Evolutionary conservation across 2,113 vertebrate species (phyloP), one percentile per base, ranked within the genome.

Genomic region (Nanger granti): DNA sequence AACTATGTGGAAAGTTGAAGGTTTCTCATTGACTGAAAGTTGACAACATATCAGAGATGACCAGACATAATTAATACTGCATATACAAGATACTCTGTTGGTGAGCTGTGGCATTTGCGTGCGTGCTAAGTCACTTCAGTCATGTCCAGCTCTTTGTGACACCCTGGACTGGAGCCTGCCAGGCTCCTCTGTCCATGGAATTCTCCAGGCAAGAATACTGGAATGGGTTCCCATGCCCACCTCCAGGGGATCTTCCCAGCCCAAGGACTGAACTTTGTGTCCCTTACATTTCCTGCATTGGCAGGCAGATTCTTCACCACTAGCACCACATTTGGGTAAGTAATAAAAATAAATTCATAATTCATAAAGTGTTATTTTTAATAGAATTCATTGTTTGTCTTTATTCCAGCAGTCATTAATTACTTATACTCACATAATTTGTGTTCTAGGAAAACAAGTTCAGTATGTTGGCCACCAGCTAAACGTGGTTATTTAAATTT

Each of bases 341-440:
- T 47, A 76, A 79, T 55, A 44, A 60, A 52, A 76, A 92, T 62
- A 62, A 18, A 84, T 54, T 76, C 5, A 14, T 47, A 91, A 69
- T 52, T 66, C 31, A 82, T 82, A 57, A 83, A 73, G 64, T 83
- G 66, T 55, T 60, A 41, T 69, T 92, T 92, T 93, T n/a, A 14
- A 28, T 37, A 49, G 62, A 54, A 28, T 89, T 76, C 44, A 59
- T 24, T n/a, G 76, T 69, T 92, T 95, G 86, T 57, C 47, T 89
- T 89, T 64, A 73, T 79, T 85, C 55, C 66, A 54, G 47, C 18
- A 86, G 59, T 85, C 76, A 47, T 37, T 93, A 89, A 76, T 47
- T 89, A 79, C 14, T 76, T 20, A 64, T 44, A 92, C 54, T 60
- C 44, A 62, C 54, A 76, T 52, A 87, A 92, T 88, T 83, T 73